These are phyloP conservation scores for Gastrophysa polygoni DNA, from an alignment of 2,888 invertebrate genomes.

Conservation along the genomic window DNA sequence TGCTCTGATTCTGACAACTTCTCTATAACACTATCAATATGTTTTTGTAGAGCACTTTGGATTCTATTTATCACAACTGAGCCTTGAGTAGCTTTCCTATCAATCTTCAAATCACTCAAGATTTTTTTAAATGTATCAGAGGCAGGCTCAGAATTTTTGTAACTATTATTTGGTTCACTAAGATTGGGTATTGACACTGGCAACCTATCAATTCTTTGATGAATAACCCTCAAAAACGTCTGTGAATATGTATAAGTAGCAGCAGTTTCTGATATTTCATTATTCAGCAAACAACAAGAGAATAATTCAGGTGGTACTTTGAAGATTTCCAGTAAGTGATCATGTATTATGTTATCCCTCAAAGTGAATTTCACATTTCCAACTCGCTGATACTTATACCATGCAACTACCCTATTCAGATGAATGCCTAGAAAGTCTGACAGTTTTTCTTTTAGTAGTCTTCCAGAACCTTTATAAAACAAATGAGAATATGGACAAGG, in stretches of 20 bases:
- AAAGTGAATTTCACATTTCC: conserved; percentile 64
- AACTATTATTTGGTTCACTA: conserved; percentile 51
- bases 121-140: conserved; percentile 49
- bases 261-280: conserved; percentile 59
- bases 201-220: conserved; percentile 62
- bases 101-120: conserved; percentile 44
- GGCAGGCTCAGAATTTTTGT: conserved; percentile 48
- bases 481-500: conserved; percentile 65
- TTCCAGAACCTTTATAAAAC: conserved; percentile 66
- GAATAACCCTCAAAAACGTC: conserved; percentile 66
- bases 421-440: conserved; percentile 61
- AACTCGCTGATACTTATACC: conserved; percentile 69
- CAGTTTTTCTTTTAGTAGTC: conserved; percentile 63
- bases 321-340: conserved; percentile 66
- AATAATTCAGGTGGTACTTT: conserved; percentile 65
- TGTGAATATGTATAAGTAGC: conserved; percentile 70
- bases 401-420: conserved; percentile 67
- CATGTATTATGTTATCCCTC: conserved; percentile 68
- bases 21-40: conserved; percentile 48
- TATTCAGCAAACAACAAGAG: conserved; percentile 66
- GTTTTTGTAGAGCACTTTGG: conserved; percentile 51
- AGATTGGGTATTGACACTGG: conserved; percentile 61
- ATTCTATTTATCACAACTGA: conserved; percentile 48
- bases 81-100: conserved; percentile 43
- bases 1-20: conserved; percentile 50